phyloP scores from a whole-genome alignment of 2,113 vertebrate genomes.

The Lophius piscatorius region DNA sequence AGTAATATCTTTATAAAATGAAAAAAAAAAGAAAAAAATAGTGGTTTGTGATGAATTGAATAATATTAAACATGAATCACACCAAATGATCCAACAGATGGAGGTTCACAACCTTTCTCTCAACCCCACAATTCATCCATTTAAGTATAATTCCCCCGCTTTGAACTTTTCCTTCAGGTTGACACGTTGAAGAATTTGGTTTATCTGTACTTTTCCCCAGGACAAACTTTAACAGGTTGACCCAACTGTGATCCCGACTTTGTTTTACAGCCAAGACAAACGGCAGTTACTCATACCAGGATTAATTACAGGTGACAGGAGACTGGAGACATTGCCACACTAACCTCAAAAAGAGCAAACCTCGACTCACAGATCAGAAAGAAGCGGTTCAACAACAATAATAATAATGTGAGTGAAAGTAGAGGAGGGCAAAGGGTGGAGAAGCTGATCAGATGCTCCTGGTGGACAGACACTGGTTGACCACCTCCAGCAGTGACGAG shows the following conservation, averaged over 20 bases:
- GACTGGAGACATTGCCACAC: background rate
- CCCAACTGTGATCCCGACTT: background rate
- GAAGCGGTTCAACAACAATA: background rate
- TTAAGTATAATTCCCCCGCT: too few species aligned
- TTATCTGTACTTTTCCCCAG: background rate
- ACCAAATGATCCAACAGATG: background rate
- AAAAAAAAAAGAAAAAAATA: too few species aligned
- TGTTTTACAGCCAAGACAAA: background rate
- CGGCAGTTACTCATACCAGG: background rate
- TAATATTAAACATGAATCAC: too few species aligned
- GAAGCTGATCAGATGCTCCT: constrained; percentile 60
- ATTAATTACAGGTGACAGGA: too few species aligned
- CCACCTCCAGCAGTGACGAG: constrained; percentile 93
- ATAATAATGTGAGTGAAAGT: background rate
- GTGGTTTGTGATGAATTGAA: too few species aligned
- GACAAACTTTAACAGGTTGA: background rate
- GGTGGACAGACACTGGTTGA: constrained; percentile 93
- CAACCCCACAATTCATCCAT: background rate
- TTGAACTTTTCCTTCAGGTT: too few species aligned
- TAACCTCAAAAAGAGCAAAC: background rate
- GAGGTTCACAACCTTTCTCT: background rate
- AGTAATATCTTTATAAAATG: too few species aligned
- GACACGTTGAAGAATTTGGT: background rate
- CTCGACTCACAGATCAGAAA: background rate
- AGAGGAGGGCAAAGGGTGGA: background rate